phyloP scores from a whole-genome alignment of 2,888 invertebrate species.

The Cataglyphis rosenhaueri region DNA sequence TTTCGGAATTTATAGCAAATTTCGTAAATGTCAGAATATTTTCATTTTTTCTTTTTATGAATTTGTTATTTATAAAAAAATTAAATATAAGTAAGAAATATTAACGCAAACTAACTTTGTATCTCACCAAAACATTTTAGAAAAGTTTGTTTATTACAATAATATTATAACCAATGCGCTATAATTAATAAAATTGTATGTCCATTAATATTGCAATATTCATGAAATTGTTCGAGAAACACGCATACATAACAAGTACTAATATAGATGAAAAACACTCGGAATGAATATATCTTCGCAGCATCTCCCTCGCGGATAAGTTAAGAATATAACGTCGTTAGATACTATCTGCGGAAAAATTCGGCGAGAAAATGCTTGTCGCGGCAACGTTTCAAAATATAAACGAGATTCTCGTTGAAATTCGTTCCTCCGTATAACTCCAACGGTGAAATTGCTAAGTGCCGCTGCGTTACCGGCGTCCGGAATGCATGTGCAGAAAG shows the following conservation, averaged over 20 bases:
- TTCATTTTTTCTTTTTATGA: background rate
- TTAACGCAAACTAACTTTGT: background rate
- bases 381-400: conserved; percentile 31
- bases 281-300: conserved; percentile 32
- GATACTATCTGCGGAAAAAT: conserved; percentile 36
- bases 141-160: background rate
- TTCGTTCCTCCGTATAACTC: conserved; percentile 38
- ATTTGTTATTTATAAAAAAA: background rate
- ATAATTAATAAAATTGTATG: background rate
- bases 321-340: conserved; percentile 39
- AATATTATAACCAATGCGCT: background rate
- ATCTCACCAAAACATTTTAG: background rate
- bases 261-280: background rate
- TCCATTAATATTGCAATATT: background rate
- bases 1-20: background rate
- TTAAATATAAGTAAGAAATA: background rate
- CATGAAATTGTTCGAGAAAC: background rate
- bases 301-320: conserved; percentile 27
- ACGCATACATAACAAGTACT: background rate
- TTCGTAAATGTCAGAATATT: background rate
- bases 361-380: conserved; percentile 30
- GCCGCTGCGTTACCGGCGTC: conserved; percentile 21
- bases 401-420: conserved; percentile 39
- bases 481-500: conserved; percentile 41
- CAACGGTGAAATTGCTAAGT: conserved; percentile 34